phyloP scores from a whole-genome alignment of 2,113 vertebrate genomes.

The Emydura subglobosa region DNA sequence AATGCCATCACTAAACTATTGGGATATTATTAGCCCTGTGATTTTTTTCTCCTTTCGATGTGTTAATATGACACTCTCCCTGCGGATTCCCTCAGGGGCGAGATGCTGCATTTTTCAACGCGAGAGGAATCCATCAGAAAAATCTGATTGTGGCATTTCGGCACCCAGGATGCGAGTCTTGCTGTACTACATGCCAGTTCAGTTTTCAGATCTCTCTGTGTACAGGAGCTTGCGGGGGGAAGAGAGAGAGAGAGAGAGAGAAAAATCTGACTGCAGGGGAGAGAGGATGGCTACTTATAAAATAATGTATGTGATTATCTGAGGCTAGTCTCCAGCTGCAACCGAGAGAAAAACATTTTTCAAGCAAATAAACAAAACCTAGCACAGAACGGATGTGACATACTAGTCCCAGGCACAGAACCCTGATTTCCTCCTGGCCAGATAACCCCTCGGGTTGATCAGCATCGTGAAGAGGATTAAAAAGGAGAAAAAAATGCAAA shows the following conservation, averaged over 20 bases:
- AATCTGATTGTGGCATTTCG: rapidly evolving
- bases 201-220: neutral
- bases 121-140: rapidly evolving
- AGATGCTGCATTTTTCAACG: rapidly evolving
- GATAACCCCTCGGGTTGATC: conserved; percentile 20
- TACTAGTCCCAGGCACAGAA: conserved; percentile 20
- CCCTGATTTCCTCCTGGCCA: conserved; percentile 36
- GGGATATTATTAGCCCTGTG: neutral
- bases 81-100: neutral
- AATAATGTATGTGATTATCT: conserved; percentile 40
- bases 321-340: conserved; percentile 55
- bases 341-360: conserved; percentile 3
- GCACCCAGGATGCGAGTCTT: rapidly evolving
- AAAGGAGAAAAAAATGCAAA: neutral
- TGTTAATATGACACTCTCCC: neutral
- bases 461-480: rapidly evolving
- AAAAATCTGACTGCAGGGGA: conserved; percentile 32
- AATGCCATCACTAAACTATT: neutral
- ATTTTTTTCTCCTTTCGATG: neutral
- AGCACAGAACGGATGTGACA: conserved; percentile 29
- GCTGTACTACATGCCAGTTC: neutral
- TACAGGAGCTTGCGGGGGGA: neutral
- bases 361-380: conserved; percentile 42
- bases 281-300: conserved; percentile 32
- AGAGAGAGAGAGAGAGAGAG: neutral